These are phyloP conservation scores for Boloria selene DNA, from an alignment of 2,888 invertebrate genomes.

Conservation along the genomic window DNA sequence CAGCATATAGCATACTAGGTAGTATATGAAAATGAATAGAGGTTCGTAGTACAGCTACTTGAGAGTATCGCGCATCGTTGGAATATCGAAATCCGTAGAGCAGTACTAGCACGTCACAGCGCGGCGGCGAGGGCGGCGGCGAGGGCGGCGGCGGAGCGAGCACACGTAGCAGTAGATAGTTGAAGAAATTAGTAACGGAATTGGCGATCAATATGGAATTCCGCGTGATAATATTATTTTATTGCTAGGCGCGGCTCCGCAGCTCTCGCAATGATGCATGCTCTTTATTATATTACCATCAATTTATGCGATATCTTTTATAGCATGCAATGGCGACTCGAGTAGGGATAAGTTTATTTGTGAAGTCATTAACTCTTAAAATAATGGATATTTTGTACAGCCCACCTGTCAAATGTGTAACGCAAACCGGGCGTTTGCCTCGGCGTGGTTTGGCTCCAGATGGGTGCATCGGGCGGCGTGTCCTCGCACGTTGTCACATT, in stretches of 20 bases:
- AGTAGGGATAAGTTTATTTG: conserved; percentile 18
- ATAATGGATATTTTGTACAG: conserved; percentile 26
- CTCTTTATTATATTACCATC: conserved; percentile 5
- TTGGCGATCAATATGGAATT: conserved; percentile 27
- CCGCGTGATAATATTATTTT: conserved; percentile 25
- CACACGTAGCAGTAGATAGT: conserved; percentile 15
- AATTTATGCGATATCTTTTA: conserved; percentile 12
- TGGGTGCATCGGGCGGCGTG: conserved; percentile 4
- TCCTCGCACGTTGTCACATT: conserved; percentile 10
- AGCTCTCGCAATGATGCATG: conserved; percentile 1
- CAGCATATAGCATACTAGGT: too few relatives aligned
- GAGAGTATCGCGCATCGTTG: background rate
- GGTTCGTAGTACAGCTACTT: background rate
- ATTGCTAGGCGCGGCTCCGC: conserved; percentile 25
- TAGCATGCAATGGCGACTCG: conserved; percentile 1
- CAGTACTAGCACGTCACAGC: too few relatives aligned
- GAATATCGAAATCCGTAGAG: background rate
- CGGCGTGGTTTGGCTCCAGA: background rate
- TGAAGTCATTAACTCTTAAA: conserved; percentile 28
- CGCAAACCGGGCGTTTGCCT: conserved; percentile 11
- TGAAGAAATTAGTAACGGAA: conserved; percentile 22
- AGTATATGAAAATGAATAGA: background rate
- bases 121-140: background rate
- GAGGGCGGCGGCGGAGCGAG: background rate
- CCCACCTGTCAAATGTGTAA: conserved; percentile 29